Evolutionary conservation across 92 coral and sea anemone species (phyloP).

Genomic region (Porites rus): DNA sequence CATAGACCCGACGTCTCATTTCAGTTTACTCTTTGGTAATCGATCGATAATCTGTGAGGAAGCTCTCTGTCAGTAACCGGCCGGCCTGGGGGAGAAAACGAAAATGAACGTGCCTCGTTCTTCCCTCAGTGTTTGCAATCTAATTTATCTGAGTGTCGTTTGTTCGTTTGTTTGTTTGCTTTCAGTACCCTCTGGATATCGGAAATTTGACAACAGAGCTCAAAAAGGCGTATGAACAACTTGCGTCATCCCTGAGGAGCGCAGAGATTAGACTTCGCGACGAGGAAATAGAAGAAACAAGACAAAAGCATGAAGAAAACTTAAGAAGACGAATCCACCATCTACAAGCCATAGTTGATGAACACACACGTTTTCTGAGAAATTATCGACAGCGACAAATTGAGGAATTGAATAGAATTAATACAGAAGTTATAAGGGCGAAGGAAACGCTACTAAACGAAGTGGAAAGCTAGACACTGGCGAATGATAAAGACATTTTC

Average conservation of each 20-base stretch:
- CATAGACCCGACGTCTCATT: no score
- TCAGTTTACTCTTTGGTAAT: no score
- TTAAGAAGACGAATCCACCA: not conserved
- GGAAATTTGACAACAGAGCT: not conserved
- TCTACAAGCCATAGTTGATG: not conserved
- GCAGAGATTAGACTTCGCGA: not conserved
- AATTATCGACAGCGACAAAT: not conserved
- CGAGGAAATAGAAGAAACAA: not conserved
- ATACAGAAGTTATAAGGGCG: not conserved
- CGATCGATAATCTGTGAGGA: no score
- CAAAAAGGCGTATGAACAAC: not conserved
- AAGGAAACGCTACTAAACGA: not conserved
- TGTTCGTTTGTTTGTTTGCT: not conserved
- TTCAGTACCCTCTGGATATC: not conserved
- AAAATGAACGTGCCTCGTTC: no score
- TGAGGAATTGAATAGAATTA: not conserved
- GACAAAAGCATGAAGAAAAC: not conserved
- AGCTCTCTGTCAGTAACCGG: no score
- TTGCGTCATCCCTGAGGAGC: not conserved
- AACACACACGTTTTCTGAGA: not conserved
- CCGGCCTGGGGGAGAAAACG: no score
- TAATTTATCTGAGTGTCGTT: no score
- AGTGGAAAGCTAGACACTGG: not conserved
- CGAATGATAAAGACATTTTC: no score
- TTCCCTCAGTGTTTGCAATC: no score